phyloP scores from a whole-genome alignment of 2,797 vertebrate genomes.

The Lindbergichthys nudifrons region DNA sequence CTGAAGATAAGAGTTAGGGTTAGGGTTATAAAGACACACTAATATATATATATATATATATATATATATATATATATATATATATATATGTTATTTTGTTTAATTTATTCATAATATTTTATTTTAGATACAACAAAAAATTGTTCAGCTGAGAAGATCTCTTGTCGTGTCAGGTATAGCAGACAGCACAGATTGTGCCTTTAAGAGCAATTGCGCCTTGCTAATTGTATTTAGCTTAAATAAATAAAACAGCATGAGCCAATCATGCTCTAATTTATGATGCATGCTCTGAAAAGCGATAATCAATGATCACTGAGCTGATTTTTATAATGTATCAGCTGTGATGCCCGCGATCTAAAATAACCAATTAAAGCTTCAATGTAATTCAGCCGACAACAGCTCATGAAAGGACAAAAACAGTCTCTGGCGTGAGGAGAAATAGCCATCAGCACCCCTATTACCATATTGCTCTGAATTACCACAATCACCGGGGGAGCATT shows the following conservation, averaged over 20 bases:
- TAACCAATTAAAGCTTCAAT: constrained; percentile 73
- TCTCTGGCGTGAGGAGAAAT: constrained; percentile 63
- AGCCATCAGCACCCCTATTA: constrained; percentile 78
- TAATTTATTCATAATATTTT: background rate
- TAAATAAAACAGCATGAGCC: constrained; percentile 53
- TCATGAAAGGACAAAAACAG: constrained; percentile 68
- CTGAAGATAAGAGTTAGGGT: background rate
- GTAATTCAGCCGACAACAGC: constrained; percentile 71
- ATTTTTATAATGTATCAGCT: constrained; percentile 71
- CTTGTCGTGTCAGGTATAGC: background rate
- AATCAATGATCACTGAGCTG: constrained; percentile 73
- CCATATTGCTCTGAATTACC: constrained; percentile 80
- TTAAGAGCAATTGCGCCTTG: background rate
- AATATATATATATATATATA: background rate
- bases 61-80: too few relatives aligned
- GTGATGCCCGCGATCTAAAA: constrained; percentile 65
- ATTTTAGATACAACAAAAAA: background rate
- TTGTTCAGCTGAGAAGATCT: background rate
- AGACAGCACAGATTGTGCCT: background rate
- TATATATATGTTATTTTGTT: background rate
- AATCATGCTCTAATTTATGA: constrained; percentile 61
- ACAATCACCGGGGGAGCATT: constrained; percentile 78
- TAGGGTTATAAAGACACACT: background rate
- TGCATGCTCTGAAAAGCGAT: constrained; percentile 59
- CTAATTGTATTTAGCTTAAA: constrained; percentile 47